Conservation (phyloP, 2,888 invertebrate genomes). For the Leptopilina syphax region DNA sequence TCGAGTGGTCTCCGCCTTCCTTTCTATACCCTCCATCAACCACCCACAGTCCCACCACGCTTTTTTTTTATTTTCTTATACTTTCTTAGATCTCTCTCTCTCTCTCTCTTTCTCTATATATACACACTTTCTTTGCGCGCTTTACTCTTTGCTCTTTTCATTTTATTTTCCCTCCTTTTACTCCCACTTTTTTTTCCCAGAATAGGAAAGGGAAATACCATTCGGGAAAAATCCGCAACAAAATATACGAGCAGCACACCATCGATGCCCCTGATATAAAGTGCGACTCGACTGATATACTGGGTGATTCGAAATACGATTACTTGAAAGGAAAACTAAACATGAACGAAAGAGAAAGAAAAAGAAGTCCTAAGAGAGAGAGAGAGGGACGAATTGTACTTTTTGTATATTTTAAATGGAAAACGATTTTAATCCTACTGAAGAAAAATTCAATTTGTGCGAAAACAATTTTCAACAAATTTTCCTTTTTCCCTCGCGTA, state of each 20-base stretch:
- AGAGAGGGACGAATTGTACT: not conserved
- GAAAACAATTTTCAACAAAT: not conserved
- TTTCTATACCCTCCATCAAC: not conserved
- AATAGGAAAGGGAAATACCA: constrained; percentile 13
- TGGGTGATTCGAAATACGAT: constrained; percentile 39
- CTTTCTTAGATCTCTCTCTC: too few relatives aligned
- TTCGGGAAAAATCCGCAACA: constrained; percentile 34
- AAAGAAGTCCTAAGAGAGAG: too few relatives aligned
- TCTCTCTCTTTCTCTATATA: not conserved
- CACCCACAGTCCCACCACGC: not conserved
- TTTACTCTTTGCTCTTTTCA: not conserved
- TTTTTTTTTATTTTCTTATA: not conserved
- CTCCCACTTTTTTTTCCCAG: not conserved
- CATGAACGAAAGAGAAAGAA: not conserved
- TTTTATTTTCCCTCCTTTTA: not conserved
- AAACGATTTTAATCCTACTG: constrained; percentile 9
- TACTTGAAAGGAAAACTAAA: constrained; percentile 19
- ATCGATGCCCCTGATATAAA: constrained; percentile 32
- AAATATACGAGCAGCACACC: constrained; percentile 26
- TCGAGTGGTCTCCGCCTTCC: not conserved
- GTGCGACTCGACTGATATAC: constrained; percentile 34
- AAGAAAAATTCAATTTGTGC: not conserved
- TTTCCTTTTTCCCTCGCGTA: not conserved
- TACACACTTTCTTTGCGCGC: constrained; percentile 6
- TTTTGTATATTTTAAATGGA: not conserved